Evolutionary conservation across 1,140 invertebrate genomes (phyloP).

Genomic region (Musca domestica): DNA sequence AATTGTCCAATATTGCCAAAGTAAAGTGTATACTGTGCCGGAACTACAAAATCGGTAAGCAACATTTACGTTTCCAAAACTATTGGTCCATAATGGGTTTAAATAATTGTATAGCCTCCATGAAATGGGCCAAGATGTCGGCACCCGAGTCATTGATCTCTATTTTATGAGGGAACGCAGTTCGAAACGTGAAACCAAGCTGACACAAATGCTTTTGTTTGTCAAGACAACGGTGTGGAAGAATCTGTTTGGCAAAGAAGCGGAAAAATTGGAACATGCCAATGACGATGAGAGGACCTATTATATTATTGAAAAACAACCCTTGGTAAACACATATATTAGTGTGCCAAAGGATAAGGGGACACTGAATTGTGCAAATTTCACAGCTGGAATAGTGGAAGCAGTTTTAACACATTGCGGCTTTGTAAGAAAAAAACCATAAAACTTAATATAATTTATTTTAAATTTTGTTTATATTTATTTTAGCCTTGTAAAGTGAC

Average conservation of each 20-base stretch:
- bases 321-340: constrained; percentile 93
- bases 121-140: constrained; percentile 93
- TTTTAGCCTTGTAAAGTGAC: constrained; percentile 92
- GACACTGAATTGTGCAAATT: constrained; percentile 96
- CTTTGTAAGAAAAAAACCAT: constrained; percentile 80
- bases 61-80: background rate
- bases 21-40: constrained; percentile 89
- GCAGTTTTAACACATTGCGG: constrained; percentile 88
- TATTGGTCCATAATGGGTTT: background rate
- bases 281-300: constrained; percentile 98
- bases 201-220: constrained; percentile 93
- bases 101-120: constrained; percentile 67
- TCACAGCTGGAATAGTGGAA: constrained; percentile 97
- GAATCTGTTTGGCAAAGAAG: constrained; percentile 95
- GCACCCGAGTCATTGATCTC: constrained; percentile 87
- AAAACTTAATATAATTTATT: background rate
- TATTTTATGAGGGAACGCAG: constrained; percentile 90
- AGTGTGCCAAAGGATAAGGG: constrained; percentile 98
- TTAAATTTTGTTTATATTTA: constrained; percentile 33
- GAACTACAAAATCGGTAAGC: constrained; percentile 72
- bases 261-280: constrained; percentile 96
- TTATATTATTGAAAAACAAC: constrained; percentile 98
- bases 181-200: constrained; percentile 92
- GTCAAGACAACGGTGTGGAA: constrained; percentile 98
- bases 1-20: constrained; percentile 97